phyloP scores from a whole-genome alignment of 2,888 invertebrate genomes.

The Xylota segnis region DNA sequence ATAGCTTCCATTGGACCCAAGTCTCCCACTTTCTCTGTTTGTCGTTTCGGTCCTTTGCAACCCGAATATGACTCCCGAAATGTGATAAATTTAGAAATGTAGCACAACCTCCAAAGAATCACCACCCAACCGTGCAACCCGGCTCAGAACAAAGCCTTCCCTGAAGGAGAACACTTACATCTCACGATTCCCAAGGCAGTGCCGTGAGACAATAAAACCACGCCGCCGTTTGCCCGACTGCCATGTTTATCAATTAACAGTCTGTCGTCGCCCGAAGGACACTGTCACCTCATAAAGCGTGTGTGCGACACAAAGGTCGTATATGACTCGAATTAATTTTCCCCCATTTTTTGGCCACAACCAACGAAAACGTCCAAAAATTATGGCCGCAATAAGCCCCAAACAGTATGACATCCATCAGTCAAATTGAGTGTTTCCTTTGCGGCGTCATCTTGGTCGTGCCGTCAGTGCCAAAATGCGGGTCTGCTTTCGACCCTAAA shows the following conservation, averaged over 20 bases:
- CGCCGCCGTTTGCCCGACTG: background rate
- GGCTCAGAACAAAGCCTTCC: background rate
- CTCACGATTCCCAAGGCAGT: background rate
- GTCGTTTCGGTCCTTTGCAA: too few species aligned
- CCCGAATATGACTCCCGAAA: too few species aligned
- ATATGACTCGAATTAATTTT: slow-evolving; percentile 45
- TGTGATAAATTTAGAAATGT: too few species aligned
- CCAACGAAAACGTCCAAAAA: slow-evolving; percentile 10
- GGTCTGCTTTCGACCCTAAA: slow-evolving; percentile 29
- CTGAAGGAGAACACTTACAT: background rate
- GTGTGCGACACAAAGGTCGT: slow-evolving; percentile 13
- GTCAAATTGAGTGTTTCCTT: slow-evolving; percentile 45
- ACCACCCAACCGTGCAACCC: too few species aligned
- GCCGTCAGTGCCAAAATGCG: background rate
- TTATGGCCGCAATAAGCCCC: slow-evolving; percentile 12
- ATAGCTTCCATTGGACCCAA: too few species aligned
- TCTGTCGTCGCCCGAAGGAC: slow-evolving; percentile 31
- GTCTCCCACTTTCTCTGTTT: too few species aligned
- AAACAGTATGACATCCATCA: slow-evolving; percentile 35
- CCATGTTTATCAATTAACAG: slow-evolving; percentile 24
- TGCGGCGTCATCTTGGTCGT: background rate
- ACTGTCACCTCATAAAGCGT: slow-evolving; percentile 38
- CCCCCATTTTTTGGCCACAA: slow-evolving; percentile 13
- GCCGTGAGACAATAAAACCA: slow-evolving; percentile 16
- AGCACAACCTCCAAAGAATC: too few species aligned